A percentile compares a stretch with the other conserved stretches of the same genome.
phyloP scores from a whole-genome alignment of 2,888 invertebrate species.

The Clanis bilineata region DNA sequence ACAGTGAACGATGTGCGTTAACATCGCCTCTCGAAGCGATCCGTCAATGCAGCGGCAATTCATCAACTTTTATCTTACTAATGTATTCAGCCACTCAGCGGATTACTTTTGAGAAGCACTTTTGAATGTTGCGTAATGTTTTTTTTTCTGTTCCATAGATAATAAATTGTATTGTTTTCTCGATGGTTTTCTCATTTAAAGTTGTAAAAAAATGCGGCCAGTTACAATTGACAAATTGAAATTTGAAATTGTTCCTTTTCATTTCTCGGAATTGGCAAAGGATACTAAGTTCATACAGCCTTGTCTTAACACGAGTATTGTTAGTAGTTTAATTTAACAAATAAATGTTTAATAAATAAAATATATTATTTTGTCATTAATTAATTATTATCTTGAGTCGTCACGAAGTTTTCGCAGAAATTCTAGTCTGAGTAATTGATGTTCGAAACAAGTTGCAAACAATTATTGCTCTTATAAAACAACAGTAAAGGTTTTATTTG shows the following conservation, averaged over 20 bases:
- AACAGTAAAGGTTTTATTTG: neutral
- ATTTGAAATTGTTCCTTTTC: neutral
- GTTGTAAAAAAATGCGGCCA: neutral
- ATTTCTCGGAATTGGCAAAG: neutral
- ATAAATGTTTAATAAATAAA: no score
- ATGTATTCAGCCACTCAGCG: slow-evolving; percentile 13
- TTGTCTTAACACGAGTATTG: neutral
- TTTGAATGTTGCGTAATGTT: slow-evolving; percentile 12
- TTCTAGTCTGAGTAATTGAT: neutral
- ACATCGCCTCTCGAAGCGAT: neutral
- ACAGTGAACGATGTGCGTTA: slow-evolving; percentile 12
- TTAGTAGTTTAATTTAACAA: no score
- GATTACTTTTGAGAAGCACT: slow-evolving; percentile 7
- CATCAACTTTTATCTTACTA: slow-evolving; percentile 10
- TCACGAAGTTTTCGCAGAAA: neutral
- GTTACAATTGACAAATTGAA: neutral
- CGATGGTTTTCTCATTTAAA: no score
- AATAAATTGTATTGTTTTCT: neutral
- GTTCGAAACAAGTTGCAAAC: neutral
- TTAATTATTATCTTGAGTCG: neutral
- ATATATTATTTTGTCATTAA: no score
- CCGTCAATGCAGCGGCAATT: slow-evolving; percentile 2
- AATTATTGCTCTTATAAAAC: neutral
- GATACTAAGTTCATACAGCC: neutral
- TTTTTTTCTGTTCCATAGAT: neutral